Percentiles rank a stretch among this genome's conserved stretches.
Evolutionary conservation across 2,888 invertebrate genomes (phyloP).

Genomic region (Punctoribates punctum): DNA sequence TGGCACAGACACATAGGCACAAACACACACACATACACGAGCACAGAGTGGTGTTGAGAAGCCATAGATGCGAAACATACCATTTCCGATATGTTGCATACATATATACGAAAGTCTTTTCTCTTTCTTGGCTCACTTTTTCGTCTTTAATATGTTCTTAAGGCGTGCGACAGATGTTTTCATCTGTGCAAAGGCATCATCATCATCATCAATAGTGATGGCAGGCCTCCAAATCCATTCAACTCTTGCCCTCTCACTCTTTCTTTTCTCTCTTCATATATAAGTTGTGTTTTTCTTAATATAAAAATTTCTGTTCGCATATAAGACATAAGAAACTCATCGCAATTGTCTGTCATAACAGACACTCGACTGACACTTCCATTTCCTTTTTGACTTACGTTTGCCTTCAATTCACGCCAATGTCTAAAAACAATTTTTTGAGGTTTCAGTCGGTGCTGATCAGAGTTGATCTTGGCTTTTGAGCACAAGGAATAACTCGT

Average conservation of each 20-base stretch:
- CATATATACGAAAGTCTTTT: background rate
- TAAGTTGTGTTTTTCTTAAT: background rate
- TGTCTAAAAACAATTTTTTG: no score
- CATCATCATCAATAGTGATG: slow-evolving; percentile 27
- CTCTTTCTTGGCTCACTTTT: background rate
- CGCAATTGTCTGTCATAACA: background rate
- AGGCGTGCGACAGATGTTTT: slow-evolving; percentile 32
- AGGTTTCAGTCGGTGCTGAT: no score
- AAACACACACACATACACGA: background rate
- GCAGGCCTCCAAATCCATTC: background rate
- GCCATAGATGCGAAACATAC: background rate
- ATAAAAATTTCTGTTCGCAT: background rate
- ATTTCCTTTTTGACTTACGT: background rate
- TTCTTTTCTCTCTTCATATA: background rate
- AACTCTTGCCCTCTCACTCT: background rate
- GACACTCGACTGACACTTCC: slow-evolving; percentile 8
- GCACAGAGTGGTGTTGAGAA: no score
- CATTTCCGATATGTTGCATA: slow-evolving; percentile 25
- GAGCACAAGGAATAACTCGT: no score
- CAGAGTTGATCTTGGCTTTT: no score
- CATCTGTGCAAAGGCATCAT: background rate
- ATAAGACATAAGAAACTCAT: slow-evolving; percentile 7
- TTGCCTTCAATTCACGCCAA: no score
- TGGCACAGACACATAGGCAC: background rate
- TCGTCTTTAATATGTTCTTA: slow-evolving; percentile 31